phyloP scores from a whole-genome alignment of 2,113 vertebrate genomes.

The Lepisosteus oculatus region DNA sequence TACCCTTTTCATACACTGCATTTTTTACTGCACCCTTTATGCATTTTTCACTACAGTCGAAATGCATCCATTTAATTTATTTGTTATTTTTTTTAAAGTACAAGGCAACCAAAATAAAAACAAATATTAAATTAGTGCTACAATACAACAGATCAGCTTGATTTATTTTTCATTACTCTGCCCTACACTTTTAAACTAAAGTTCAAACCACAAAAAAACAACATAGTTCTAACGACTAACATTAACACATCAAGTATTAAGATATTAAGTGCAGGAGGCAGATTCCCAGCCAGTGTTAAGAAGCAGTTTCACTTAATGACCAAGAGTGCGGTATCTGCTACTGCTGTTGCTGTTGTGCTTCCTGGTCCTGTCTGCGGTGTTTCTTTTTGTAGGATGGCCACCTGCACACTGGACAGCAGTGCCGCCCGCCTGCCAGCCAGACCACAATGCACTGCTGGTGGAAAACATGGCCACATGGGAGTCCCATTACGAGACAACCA shows the following conservation, averaged over 20 bases:
- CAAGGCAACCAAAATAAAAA: slow-evolving; percentile 66
- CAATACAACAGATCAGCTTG: slow-evolving; percentile 58
- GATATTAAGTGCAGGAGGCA: slow-evolving; percentile 58
- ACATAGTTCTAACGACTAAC: slow-evolving; percentile 66
- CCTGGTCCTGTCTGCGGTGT: slow-evolving; percentile 54
- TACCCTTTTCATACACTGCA: too few species aligned
- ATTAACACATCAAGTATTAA: slow-evolving; percentile 76
- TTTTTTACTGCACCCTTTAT: neutral
- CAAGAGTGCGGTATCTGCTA: neutral
- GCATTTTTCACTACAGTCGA: neutral
- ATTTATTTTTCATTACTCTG: slow-evolving; percentile 40
- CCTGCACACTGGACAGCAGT: slow-evolving; percentile 93
- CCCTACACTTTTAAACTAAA: slow-evolving; percentile 73
- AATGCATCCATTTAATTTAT: neutral
- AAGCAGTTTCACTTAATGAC: slow-evolving; percentile 43
- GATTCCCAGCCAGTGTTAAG: slow-evolving; percentile 49
- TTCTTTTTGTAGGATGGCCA: slow-evolving; percentile 95
- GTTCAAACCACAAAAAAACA: slow-evolving; percentile 67
- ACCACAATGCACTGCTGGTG: slow-evolving; percentile 93
- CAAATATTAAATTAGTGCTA: slow-evolving; percentile 54
- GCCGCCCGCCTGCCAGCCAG: slow-evolving; percentile 84
- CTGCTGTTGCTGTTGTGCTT: slow-evolving; percentile 3
- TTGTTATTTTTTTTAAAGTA: slow-evolving; percentile 23
- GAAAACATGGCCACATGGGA: slow-evolving; percentile 93
- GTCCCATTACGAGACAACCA: slow-evolving; percentile 81